Evolutionary conservation across 2,113 vertebrate genomes (phyloP), one percentile per base, ranked within the genome.

Genomic region (Toxotes jaculatrix): DNA sequence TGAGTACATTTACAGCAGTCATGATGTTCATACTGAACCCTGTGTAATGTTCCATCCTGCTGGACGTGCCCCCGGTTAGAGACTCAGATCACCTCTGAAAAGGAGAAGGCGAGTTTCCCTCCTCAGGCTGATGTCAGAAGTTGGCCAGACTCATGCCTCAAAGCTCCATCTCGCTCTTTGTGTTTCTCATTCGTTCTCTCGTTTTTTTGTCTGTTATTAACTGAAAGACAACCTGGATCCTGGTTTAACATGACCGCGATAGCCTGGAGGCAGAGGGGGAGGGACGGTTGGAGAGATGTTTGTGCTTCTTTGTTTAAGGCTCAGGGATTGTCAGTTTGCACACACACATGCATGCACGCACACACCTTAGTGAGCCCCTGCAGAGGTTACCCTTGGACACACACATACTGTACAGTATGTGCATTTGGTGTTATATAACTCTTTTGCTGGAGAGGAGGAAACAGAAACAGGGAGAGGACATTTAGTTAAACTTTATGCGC

Each of bases 1-100:
- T 99, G 95, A 98, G 98, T 97, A 49, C 64, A 64, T 38, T n/a
- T 31, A 59, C 59, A 12, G 31, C 14, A 5, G 34, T 9, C 40
- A 10, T 13, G 9, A 3, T 43, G 43, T 61, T 66, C 56, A 34
- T 74, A 56, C 4, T 49, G 53, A 74, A 53, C 45, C 32, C 43
- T 66, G 21, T 45, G 61, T 65, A 53, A 57, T 55, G 72, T 34
- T 69, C 60, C 49, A 68, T 63, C 43, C 42, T 64, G 49, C 40
- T 61, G 21, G 47, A 55, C 8, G 27, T 27, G 55, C 38, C 43
- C 40, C 38, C 2, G 5, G 23, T 8, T 23, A 59, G 42, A 16
- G 32, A 65, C 57, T 70, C 8, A 14, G 32, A 49, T 60, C 73
- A 64, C 62, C 47, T 85, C 21, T 55, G 16, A 2, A 49, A 34